Evolutionary conservation across 2,888 invertebrate species (phyloP).

Genomic region (Amblyjoppa proteus): DNA sequence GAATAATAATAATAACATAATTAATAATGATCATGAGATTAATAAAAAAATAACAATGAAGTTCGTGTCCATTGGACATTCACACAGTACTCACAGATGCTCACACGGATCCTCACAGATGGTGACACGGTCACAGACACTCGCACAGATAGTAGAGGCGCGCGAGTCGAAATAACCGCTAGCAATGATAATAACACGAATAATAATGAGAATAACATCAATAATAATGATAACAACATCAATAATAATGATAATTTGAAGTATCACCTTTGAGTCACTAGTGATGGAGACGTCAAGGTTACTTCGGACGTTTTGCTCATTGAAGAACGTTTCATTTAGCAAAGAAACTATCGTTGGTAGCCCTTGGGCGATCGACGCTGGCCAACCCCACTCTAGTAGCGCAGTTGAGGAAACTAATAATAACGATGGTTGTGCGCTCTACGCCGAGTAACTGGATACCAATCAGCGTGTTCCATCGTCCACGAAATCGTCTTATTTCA

Average conservation of each 20-base stretch:
- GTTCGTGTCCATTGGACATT: no score
- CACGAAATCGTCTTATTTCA: conserved; percentile 58
- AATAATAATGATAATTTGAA: not conserved
- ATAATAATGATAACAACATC: not conserved
- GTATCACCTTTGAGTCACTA: not conserved
- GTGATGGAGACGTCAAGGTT: not conserved
- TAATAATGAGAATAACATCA: not conserved
- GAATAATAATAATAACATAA: no score
- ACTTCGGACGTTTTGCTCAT: not conserved
- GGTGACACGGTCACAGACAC: no score
- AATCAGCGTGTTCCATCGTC: conserved; percentile 58
- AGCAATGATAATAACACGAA: not conserved
- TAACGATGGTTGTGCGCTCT: conserved; percentile 11
- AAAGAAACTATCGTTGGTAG: not conserved
- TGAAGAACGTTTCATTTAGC: not conserved
- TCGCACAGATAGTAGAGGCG: no score
- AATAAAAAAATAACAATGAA: no score
- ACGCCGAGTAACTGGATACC: conserved; percentile 62
- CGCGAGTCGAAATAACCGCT: not conserved
- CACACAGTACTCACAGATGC: no score
- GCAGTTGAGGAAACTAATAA: conserved; percentile 14
- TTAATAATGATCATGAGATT: no score
- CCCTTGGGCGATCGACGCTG: not conserved
- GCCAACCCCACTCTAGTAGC: not conserved
- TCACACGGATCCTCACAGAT: no score